Evolutionary conservation across 92 coral and sea anemone genomes (phyloP).

Genomic region (Bergia sp.): DNA sequence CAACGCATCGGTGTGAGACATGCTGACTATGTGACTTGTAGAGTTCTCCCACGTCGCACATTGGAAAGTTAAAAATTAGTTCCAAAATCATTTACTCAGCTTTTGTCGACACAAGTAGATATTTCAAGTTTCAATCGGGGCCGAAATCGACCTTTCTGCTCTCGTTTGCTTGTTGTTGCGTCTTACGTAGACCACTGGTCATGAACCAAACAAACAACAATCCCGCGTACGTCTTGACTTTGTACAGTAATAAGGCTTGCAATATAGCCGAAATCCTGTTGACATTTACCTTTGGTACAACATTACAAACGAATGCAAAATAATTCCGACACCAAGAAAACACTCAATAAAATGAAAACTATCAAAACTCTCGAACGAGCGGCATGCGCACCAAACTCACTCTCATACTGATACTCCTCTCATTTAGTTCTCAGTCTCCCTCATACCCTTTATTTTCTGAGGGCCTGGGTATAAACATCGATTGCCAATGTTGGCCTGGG

Average conservation of each 20-base stretch:
- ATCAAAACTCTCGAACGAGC: too few relatives aligned
- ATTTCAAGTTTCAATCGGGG: background rate
- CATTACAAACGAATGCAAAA: too few relatives aligned
- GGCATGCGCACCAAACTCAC: too few relatives aligned
- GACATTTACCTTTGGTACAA: too few relatives aligned
- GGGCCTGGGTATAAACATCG: background rate
- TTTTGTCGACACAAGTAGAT: background rate
- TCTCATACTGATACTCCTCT: too few relatives aligned
- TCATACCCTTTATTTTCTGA: too few relatives aligned
- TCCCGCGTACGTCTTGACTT: too few relatives aligned
- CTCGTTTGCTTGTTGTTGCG: background rate
- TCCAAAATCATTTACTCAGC: background rate
- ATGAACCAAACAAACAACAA: too few relatives aligned
- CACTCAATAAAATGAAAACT: too few relatives aligned
- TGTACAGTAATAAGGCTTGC: background rate
- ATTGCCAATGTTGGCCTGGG: background rate
- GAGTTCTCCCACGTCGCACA: background rate
- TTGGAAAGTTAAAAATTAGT: background rate
- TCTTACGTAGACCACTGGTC: too few relatives aligned
- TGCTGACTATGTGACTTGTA: background rate
- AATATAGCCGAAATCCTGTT: background rate
- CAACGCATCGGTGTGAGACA: background rate
- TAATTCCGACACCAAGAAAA: too few relatives aligned
- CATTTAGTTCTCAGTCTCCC: too few relatives aligned
- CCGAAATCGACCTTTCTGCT: background rate